phyloP scores from a whole-genome alignment of 2,888 invertebrate species.

The Aleiodes leptofemur region DNA sequence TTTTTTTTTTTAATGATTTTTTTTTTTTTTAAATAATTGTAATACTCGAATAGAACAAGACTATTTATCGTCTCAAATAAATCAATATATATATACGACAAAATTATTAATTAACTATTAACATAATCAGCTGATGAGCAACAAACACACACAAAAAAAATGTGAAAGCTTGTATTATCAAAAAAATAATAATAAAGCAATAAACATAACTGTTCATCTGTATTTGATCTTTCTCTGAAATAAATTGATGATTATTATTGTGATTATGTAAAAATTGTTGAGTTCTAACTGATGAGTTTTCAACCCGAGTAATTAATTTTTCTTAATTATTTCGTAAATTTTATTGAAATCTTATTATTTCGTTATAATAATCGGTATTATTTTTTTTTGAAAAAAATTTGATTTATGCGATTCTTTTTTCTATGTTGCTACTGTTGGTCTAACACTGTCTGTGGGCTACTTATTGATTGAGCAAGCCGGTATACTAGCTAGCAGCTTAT shows the following conservation, averaged over 20 bases:
- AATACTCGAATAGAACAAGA: background rate
- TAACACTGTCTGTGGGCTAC: background rate
- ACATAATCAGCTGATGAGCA: background rate
- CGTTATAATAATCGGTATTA: background rate
- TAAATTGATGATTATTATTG: background rate
- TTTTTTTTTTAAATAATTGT: background rate
- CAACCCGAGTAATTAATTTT: background rate
- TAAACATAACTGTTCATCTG: slow-evolving; percentile 53
- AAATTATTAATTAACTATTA: slow-evolving; percentile 3
- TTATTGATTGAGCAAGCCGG: slow-evolving; percentile 35
- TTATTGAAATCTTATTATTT: background rate
- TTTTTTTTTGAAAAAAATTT: too few relatives aligned
- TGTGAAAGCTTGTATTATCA: slow-evolving; percentile 68
- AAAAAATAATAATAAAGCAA: slow-evolving; percentile 70
- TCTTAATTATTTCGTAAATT: slow-evolving; percentile 2
- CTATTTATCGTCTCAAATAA: slow-evolving; percentile 12
- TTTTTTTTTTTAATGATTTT: background rate
- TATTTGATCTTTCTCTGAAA: slow-evolving; percentile 59
- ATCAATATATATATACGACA: slow-evolving; percentile 25
- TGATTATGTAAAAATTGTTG: background rate
- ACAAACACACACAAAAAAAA: background rate
- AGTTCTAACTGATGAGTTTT: slow-evolving; percentile 19
- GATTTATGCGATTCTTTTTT: too few relatives aligned
- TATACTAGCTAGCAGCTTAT: slow-evolving; percentile 10
- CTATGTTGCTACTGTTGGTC: background rate